phyloP scores from a whole-genome alignment of 2,888 invertebrate species.

The Drosophila limbata region DNA sequence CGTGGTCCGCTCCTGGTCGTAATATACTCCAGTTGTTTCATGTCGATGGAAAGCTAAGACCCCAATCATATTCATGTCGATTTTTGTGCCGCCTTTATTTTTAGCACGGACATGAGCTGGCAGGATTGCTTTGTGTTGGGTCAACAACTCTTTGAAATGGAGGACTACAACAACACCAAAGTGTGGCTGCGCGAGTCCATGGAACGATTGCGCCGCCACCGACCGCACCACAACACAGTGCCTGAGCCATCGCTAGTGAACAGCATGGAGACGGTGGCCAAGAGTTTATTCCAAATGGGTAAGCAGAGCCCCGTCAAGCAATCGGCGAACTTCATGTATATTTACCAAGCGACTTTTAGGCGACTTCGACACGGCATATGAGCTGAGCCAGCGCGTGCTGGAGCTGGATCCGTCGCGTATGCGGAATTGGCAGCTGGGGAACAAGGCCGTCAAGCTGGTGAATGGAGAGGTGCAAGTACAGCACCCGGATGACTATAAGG shows the following conservation, averaged over 20 bases:
- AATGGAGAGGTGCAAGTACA: slow-evolving; percentile 28
- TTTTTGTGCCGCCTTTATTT: slow-evolving; percentile 59
- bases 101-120: slow-evolving; percentile 89
- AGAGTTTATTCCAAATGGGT: slow-evolving; percentile 78
- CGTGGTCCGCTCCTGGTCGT: slow-evolving; percentile 24
- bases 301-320: slow-evolving; percentile 43
- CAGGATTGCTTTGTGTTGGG: slow-evolving; percentile 98
- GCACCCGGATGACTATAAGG: slow-evolving; percentile 57
- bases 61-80: slow-evolving; percentile 59
- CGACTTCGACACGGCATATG: slow-evolving; percentile 73
- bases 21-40: slow-evolving; percentile 12
- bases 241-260: slow-evolving; percentile 65
- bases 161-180: slow-evolving; percentile 96
- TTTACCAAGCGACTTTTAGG: slow-evolving; percentile 60
- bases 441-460: slow-evolving; percentile 47
- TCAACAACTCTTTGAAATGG: slow-evolving; percentile 94
- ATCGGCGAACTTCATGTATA: slow-evolving; percentile 39
- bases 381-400: slow-evolving; percentile 74
- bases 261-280: slow-evolving; percentile 77
- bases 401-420: slow-evolving; percentile 70
- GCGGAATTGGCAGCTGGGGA: slow-evolving; percentile 70
- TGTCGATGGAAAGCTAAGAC: slow-evolving; percentile 20
- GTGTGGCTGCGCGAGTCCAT: slow-evolving; percentile 98
- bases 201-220: slow-evolving; percentile 89
- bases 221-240: slow-evolving; percentile 85